A percentile compares a stretch with the other conserved stretches of the same genome.
Evolutionary conservation across 2,113 vertebrate species (phyloP).

Genomic region (Peucedramus taeniatus): DNA sequence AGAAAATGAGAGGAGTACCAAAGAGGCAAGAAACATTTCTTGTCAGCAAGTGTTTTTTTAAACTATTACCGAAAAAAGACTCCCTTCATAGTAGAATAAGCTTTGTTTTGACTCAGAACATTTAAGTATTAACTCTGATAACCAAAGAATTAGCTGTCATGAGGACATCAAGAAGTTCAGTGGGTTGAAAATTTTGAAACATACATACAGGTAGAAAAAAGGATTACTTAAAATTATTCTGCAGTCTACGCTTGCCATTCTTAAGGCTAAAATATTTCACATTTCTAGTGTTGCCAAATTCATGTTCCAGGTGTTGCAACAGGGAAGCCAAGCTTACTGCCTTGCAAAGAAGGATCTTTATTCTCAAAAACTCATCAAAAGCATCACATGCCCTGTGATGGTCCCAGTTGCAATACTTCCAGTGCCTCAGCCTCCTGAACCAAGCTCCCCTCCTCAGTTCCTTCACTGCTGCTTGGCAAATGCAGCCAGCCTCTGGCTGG

Average conservation of each 20-base stretch:
- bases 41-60: neutral
- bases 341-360: neutral
- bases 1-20: neutral
- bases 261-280: neutral
- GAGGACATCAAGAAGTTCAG: neutral
- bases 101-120: neutral
- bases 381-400: accelerated
- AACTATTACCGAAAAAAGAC: neutral
- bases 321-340: neutral
- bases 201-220: neutral
- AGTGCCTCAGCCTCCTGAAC: neutral
- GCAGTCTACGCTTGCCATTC: neutral
- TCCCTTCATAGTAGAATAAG: neutral
- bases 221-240: neutral
- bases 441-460: neutral
- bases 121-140: neutral
- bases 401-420: neutral
- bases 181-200: neutral
- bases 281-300: neutral
- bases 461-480: neutral
- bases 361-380: neutral
- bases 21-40: neutral
- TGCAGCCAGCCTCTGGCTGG: neutral
- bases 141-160: neutral
- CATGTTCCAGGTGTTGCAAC: neutral